Conservation (phyloP, 2,888 invertebrate species). For the Corbicula japonica region DNA sequence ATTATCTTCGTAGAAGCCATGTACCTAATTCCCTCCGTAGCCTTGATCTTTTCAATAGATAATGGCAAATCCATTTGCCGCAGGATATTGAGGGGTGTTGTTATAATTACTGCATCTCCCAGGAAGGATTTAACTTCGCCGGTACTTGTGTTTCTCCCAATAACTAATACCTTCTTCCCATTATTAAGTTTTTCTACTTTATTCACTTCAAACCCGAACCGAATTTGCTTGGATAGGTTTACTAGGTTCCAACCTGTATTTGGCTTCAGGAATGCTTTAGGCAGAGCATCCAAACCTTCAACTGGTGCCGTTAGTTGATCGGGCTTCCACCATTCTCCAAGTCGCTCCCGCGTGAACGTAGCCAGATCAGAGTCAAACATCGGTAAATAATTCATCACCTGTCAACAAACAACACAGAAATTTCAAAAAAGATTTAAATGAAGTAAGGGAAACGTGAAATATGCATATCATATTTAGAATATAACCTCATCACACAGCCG, state of each 20-base stretch:
- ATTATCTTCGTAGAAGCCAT: too few species aligned
- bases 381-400: slow-evolving; percentile 14
- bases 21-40: slow-evolving; percentile 39
- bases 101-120: slow-evolving; percentile 61
- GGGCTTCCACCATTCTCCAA: slow-evolving; percentile 13
- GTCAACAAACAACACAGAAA: too few species aligned
- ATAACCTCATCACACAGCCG: too few species aligned
- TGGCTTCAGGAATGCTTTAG: neutral
- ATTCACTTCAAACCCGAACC: neutral
- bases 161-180: slow-evolving; percentile 26
- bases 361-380: neutral
- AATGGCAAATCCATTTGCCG: slow-evolving; percentile 49
- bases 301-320: slow-evolving; percentile 3
- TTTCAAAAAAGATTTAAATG: too few species aligned
- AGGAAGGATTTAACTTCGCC: slow-evolving; percentile 9
- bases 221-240: neutral
- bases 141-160: slow-evolving; percentile 31
- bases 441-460: too few species aligned
- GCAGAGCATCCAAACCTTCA: slow-evolving; percentile 7
- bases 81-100: slow-evolving; percentile 50
- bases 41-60: slow-evolving; percentile 8
- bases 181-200: slow-evolving; percentile 2
- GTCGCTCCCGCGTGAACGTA: neutral
- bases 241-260: slow-evolving; percentile 7
- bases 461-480: too few species aligned